Conservation (phyloP, 2,888 invertebrate genomes). For the Sthenelais limicola region DNA sequence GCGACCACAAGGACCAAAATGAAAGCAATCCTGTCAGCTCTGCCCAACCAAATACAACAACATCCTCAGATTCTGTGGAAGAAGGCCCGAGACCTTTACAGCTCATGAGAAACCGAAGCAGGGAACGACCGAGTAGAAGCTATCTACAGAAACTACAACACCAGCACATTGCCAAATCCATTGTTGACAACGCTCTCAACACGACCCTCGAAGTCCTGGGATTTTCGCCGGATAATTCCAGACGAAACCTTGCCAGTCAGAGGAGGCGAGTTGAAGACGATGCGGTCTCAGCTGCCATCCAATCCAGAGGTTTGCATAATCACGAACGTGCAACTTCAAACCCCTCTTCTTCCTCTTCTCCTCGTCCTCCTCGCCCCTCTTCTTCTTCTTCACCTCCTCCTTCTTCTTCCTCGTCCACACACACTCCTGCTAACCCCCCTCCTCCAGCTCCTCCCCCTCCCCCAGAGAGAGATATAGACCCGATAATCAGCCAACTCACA, state of each 20-base stretch:
- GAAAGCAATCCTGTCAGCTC: too few species aligned
- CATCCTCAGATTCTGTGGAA: too few species aligned
- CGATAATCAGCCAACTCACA: background rate
- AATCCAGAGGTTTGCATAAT: conserved; percentile 18
- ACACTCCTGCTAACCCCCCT: background rate
- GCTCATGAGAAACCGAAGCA: too few species aligned
- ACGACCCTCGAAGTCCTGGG: conserved; percentile 58
- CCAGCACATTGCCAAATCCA: conserved; percentile 56
- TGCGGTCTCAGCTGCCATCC: conserved; percentile 37
- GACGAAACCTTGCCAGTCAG: background rate
- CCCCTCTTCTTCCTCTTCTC: too few species aligned
- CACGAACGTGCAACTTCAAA: background rate
- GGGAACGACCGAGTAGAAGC: too few species aligned
- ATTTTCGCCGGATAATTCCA: conserved; percentile 47
- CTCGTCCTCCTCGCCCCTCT: background rate
- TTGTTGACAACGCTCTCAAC: conserved; percentile 59
- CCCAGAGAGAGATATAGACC: background rate
- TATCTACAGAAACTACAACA: too few species aligned
- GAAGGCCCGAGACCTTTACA: too few species aligned
- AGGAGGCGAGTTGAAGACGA: conserved; percentile 26
- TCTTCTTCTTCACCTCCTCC: background rate
- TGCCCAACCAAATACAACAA: too few species aligned
- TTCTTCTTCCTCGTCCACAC: too few species aligned
- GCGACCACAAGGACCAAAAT: too few species aligned
- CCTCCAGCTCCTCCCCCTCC: background rate